Evolutionary conservation across 1,140 invertebrate species (phyloP).

Genomic region (Cydia pomonella): DNA sequence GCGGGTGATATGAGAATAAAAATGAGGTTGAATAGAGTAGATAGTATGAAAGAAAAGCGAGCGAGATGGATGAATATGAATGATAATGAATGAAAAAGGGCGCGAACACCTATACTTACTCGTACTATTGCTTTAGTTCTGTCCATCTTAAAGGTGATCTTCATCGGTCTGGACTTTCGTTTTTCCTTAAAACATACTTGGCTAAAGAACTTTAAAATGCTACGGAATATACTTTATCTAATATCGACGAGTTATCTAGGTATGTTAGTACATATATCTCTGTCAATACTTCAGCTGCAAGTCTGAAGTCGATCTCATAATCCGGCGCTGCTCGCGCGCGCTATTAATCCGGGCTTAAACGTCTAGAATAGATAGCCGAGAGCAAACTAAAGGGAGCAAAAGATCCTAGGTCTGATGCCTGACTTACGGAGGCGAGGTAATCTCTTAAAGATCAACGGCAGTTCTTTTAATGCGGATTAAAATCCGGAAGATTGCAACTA

Average conservation of each 20-base stretch:
- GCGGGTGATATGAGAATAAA: too few relatives aligned
- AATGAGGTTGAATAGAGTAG: too few relatives aligned
- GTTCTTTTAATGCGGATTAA: background rate
- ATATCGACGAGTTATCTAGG: background rate
- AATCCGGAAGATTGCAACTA: slow-evolving; percentile 1
- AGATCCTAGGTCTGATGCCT: slow-evolving; percentile 1
- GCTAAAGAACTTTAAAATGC: too few relatives aligned
- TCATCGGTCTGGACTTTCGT: too few relatives aligned
- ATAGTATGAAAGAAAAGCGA: too few relatives aligned
- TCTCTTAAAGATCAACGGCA: slow-evolving; percentile 18
- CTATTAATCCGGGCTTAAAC: slow-evolving; percentile 25
- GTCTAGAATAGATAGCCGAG: slow-evolving; percentile 18
- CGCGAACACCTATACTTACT: too few relatives aligned
- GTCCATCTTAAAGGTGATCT: too few relatives aligned
- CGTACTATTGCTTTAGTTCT: too few relatives aligned
- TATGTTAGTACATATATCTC: background rate
- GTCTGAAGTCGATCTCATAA: slow-evolving; percentile 27
- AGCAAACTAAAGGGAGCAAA: slow-evolving; percentile 9
- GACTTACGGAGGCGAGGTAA: slow-evolving; percentile 24
- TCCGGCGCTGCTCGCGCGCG: background rate
- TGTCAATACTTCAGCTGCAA: slow-evolving; percentile 9
- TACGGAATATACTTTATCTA: background rate
- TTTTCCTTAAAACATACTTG: too few relatives aligned
- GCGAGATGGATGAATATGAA: too few relatives aligned
- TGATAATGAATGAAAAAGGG: too few relatives aligned